Evolutionary conservation across 2,888 invertebrate species (phyloP).

Genomic region (Fissipunctia ypsillon): DNA sequence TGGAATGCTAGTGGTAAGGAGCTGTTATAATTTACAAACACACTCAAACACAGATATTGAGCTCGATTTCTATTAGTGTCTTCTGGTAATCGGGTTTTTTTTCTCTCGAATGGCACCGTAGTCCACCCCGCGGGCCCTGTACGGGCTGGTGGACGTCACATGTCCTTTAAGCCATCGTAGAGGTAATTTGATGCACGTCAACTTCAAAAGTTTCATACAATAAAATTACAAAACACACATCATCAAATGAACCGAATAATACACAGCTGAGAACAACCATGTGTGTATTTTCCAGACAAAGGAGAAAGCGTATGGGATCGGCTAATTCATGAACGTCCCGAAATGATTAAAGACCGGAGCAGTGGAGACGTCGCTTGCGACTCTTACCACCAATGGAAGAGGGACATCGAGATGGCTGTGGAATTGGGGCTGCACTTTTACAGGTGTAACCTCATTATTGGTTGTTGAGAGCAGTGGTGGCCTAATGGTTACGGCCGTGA

Average conservation of each 20-base stretch:
- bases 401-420: conserved; percentile 90
- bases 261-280: not conserved
- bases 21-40: not conserved
- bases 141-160: not conserved
- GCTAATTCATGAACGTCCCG: conserved; percentile 43
- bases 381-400: conserved; percentile 91
- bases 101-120: not conserved
- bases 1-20: conserved; percentile 82
- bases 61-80: not conserved
- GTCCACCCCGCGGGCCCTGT: not conserved
- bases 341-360: conserved; percentile 10
- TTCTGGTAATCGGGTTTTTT: not conserved
- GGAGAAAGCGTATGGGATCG: conserved; percentile 63
- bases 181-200: not conserved
- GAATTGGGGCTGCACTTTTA: conserved; percentile 89
- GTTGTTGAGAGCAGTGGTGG: too few relatives aligned
- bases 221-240: not conserved
- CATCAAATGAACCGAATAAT: too few relatives aligned
- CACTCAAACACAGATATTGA: not conserved
- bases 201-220: not conserved
- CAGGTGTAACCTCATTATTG: conserved; percentile 67
- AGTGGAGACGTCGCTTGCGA: conserved; percentile 90
- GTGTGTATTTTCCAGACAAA: conserved; percentile 57
- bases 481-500: too few relatives aligned
- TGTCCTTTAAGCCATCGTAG: not conserved